A percentile compares a stretch with the other conserved stretches of the same genome.
phyloP scores from a whole-genome alignment of 2,797 vertebrate genomes.

The Pygocentrus nattereri region DNA sequence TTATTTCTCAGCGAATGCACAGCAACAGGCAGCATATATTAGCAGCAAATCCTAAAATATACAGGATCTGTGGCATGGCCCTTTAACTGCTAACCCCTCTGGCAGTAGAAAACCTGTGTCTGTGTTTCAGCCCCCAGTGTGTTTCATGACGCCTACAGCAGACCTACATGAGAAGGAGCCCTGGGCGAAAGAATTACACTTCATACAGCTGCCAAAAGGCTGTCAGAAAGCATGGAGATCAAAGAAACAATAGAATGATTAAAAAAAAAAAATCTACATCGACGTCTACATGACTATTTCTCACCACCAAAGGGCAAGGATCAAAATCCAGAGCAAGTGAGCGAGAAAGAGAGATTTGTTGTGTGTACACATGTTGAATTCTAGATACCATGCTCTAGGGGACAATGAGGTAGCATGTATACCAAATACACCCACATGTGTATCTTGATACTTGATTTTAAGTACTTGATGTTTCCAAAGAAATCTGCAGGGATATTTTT shows the following conservation, averaged over 20 bases:
- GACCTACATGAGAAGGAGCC: background rate
- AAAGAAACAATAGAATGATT: background rate
- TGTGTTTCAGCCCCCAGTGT: background rate
- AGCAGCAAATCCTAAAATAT: background rate
- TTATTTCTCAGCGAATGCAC: background rate
- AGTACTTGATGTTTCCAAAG: too few relatives aligned
- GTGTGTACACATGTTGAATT: too few relatives aligned
- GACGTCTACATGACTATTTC: background rate
- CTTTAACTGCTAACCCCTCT: conserved; percentile 3
- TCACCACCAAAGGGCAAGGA: background rate
- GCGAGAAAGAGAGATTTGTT: background rate
- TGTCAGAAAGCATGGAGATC: background rate
- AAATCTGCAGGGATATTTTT: too few relatives aligned
- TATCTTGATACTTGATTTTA: too few relatives aligned
- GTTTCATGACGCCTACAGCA: conserved; percentile 2
- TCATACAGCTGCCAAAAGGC: conserved; percentile 2
- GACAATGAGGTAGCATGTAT: too few relatives aligned
- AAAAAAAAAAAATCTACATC: too few relatives aligned
- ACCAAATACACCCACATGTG: too few relatives aligned
- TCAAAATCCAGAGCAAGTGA: background rate
- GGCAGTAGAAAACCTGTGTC: background rate
- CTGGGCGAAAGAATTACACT: background rate
- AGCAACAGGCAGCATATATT: background rate
- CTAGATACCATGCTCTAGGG: too few relatives aligned
- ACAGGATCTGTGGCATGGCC: background rate